phyloP scores from a whole-genome alignment of 2,797 vertebrate genomes.

The Coregonus sp. region DNA sequence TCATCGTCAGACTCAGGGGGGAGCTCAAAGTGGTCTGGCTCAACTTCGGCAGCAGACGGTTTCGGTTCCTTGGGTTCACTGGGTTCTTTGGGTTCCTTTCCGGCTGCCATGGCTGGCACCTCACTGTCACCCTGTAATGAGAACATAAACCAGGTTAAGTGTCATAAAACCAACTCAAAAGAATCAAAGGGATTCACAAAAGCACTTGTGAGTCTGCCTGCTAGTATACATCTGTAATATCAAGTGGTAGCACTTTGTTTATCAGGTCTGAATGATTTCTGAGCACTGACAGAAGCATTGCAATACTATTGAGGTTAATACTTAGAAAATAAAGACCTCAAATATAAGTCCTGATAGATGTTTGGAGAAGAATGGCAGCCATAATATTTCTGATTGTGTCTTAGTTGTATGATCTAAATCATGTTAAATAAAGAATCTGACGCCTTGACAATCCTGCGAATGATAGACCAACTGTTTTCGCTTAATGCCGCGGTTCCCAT shows the following conservation, averaged over 20 bases:
- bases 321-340: no score
- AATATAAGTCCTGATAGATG: no score
- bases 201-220: neutral
- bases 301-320: neutral
- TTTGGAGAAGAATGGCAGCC: no score
- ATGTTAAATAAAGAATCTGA: no score
- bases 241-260: neutral
- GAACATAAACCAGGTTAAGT: neutral
- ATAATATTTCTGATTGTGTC: no score
- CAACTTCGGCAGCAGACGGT: constrained; percentile 48
- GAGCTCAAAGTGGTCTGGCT: constrained; percentile 81
- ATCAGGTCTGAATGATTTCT: neutral
- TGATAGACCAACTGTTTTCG: no score
- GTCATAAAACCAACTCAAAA: neutral
- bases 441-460: neutral
- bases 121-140: constrained; percentile 83
- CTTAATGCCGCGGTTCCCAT: neutral
- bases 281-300: neutral
- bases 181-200: neutral
- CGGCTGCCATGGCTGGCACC: constrained; percentile 60
- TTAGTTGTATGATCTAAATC: no score
- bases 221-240: neutral
- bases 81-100: constrained; percentile 30
- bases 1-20: constrained; percentile 91
- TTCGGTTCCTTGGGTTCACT: neutral